These are phyloP conservation scores for Laupala kohalensis DNA, from an alignment of 1,140 invertebrate species.

Conservation along the genomic window DNA sequence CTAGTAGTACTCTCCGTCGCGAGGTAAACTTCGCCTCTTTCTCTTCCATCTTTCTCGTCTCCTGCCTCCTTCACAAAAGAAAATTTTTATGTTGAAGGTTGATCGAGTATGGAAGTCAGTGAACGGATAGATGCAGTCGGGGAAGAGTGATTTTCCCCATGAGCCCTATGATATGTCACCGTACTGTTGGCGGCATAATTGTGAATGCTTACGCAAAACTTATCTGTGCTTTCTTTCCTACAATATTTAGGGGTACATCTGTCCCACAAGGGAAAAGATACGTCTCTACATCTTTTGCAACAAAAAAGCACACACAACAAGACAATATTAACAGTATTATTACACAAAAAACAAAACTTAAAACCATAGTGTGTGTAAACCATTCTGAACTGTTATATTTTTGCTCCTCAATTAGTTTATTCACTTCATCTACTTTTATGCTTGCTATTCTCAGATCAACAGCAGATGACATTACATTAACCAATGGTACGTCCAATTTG, in stretches of 20 bases:
- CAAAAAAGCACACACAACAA: not conserved
- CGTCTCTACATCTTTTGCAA: not conserved
- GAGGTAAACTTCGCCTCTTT: too few species aligned
- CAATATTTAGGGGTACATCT: not conserved
- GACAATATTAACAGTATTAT: not conserved
- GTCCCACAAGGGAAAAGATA: not conserved
- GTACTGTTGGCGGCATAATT: too few species aligned
- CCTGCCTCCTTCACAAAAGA: too few species aligned
- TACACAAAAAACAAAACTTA: not conserved
- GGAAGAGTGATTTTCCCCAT: too few species aligned
- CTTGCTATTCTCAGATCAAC: not conserved
- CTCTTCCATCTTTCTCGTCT: too few species aligned
- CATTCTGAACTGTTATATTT: too few species aligned
- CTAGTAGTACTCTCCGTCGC: too few species aligned
- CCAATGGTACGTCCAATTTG: not conserved
- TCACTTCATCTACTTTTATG: not conserved
- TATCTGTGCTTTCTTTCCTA: not conserved
- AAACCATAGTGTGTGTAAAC: not conserved
- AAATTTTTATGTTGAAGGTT: too few species aligned
- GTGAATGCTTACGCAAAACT: not conserved
- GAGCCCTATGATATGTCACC: too few species aligned
- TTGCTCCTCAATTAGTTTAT: slow-evolving; percentile 1
- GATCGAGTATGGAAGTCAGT: too few species aligned
- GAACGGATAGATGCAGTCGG: too few species aligned
- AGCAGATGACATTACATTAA: not conserved